Base-by-base conservation (phyloP, 2,888 invertebrate species). In the Phengaris arion region DNA sequence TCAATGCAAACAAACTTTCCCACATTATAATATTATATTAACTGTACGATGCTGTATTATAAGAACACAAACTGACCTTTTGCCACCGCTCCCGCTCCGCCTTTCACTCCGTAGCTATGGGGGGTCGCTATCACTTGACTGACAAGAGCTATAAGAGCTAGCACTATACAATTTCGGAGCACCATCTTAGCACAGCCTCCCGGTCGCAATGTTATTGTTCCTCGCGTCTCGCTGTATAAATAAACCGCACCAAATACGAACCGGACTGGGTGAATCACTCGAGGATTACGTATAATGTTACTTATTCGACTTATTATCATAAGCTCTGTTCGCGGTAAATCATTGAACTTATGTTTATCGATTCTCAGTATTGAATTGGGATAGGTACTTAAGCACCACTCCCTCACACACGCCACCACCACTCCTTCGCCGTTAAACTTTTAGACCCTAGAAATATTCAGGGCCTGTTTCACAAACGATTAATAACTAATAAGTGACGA, bases 111-210 rank as follows among this genome's bases (percentile, higher is more conserved):
- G 83, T 92, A 93, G 83, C 90, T 91, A 80, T 89, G 84, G 48
- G 93, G 92, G 79, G 86, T 85, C 57, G 87, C 87, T 68, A 83
- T 81, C 83, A 85, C 89, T 79, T 84, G 82, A 81, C 85, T 85
- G 77, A 84, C 84, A 64, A 89, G 79, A 77, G 86, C 81, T 79
- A 85, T 84, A 59, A 89, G 80, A 77, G 86, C 81, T 79, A 92
- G 81, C 82, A 90, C 84, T 78, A 88, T 81, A 77, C 84, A 88
- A 87, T 86, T 87, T 80, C 80, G 84, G 85, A 90, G 90, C 91
- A 90, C 89, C 93, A 91, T 92, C 86, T 85, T 86, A 77, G 81
- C 84, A 88, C 86, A 92, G 90, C 92, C 88, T 87, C 86, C 85
- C 83, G 87, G 84, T 82, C 84, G 88, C 86, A 90, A 87, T 92